Evolutionary conservation across 2,113 vertebrate genomes (phyloP).

Genomic region (Odontesthes bonariensis): DNA sequence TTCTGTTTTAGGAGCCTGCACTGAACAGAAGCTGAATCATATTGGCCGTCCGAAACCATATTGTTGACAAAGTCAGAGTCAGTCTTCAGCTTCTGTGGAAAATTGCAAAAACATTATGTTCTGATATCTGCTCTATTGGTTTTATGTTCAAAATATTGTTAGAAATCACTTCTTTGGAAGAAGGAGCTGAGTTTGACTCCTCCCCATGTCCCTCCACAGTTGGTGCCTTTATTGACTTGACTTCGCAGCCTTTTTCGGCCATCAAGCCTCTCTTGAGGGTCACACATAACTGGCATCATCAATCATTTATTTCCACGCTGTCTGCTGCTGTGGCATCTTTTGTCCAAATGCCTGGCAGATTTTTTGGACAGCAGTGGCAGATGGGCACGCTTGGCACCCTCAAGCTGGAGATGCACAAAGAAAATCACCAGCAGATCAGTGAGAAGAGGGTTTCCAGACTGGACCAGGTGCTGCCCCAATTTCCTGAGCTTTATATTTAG

Average conservation of each 20-base stretch:
- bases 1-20: slow-evolving; percentile 29
- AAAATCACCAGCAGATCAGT: slow-evolving; percentile 33
- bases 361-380: slow-evolving; percentile 49
- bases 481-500: slow-evolving; percentile 57
- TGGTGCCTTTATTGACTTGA: slow-evolving; percentile 37
- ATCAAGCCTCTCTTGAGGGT: slow-evolving; percentile 29
- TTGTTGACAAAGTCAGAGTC: not conserved
- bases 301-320: slow-evolving; percentile 63
- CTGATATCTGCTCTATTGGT: not conserved
- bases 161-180: not conserved
- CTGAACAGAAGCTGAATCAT: slow-evolving; percentile 7
- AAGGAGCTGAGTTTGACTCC: not conserved
- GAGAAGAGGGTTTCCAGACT: slow-evolving; percentile 26
- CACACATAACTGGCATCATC: slow-evolving; percentile 49
- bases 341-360: slow-evolving; percentile 68
- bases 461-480: slow-evolving; percentile 44
- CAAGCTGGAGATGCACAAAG: slow-evolving; percentile 37
- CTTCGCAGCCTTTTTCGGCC: slow-evolving; percentile 37
- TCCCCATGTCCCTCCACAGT: not conserved
- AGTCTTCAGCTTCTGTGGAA: not conserved
- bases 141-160: not conserved
- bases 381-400: slow-evolving; percentile 63
- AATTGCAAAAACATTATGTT: not conserved
- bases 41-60: not conserved
- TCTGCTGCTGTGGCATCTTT: slow-evolving; percentile 52